Conservation (phyloP, 2,797 vertebrate genomes). For the Mionectes olivaceus region DNA sequence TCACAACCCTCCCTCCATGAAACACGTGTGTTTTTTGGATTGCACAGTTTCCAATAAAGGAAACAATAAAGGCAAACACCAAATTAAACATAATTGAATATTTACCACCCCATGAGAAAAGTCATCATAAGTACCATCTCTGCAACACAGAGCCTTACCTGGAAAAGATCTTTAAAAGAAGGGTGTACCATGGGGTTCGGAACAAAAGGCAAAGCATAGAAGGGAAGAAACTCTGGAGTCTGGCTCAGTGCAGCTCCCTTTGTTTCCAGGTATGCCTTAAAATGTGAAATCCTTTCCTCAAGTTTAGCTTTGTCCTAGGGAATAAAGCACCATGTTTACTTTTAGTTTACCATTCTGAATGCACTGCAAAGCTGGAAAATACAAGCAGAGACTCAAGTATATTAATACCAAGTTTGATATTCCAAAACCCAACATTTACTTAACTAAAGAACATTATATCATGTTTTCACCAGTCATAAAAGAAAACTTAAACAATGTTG, state of each 20-base stretch:
- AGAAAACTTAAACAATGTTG: not conserved
- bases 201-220: slow-evolving; percentile 95
- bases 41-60: not conserved
- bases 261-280: slow-evolving; percentile 93
- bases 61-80: not conserved
- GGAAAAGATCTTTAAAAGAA: slow-evolving; percentile 93
- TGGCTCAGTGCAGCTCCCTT: slow-evolving; percentile 91
- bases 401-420: not conserved
- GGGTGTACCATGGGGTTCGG: slow-evolving; percentile 90
- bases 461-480: not conserved
- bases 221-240: slow-evolving; percentile 92
- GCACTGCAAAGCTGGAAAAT: not conserved
- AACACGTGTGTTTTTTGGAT: not conserved
- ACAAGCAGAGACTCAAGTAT: not conserved
- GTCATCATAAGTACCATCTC: not conserved
- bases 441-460: not conserved
- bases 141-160: slow-evolving; percentile 74
- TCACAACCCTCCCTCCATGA: not conserved
- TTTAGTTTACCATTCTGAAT: not conserved
- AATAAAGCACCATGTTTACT: not conserved
- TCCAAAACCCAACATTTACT: not conserved
- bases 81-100: not conserved
- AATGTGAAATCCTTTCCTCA: slow-evolving; percentile 85
- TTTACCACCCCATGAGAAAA: not conserved
- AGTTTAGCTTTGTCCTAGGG: slow-evolving; percentile 85